phyloP scores from a whole-genome alignment of 1,140 invertebrate genomes.

The Cyrtorhinus lividipennis region DNA sequence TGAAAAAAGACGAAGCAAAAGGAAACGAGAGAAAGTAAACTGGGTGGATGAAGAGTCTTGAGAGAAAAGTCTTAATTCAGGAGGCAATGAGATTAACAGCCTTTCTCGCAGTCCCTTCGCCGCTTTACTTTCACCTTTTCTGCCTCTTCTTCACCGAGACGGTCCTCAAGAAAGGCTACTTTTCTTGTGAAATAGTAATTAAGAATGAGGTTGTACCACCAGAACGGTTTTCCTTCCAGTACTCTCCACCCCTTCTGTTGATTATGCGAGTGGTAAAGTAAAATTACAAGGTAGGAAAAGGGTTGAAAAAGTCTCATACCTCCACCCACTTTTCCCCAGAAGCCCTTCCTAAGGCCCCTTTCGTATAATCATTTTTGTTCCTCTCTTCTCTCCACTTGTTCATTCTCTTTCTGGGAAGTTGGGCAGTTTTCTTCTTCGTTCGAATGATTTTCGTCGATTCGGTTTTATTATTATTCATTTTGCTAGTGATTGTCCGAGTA shows the following conservation, averaged over 20 bases:
- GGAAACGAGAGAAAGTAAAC: constrained; percentile 1
- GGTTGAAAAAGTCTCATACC: too few species aligned
- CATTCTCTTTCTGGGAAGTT: background rate
- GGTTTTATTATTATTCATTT: too few species aligned
- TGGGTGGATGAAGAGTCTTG: background rate
- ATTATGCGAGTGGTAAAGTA: constrained; percentile 14
- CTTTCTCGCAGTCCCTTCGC: background rate
- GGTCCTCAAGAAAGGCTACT: too few species aligned
- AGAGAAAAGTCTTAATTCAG: constrained; percentile 7
- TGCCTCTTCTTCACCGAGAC: background rate
- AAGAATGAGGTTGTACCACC: constrained; percentile 15
- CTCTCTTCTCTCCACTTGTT: background rate
- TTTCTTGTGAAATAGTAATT: constrained; percentile 16
- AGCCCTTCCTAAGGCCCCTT: background rate
- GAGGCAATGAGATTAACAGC: constrained; percentile 15
- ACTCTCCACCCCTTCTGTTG: constrained; percentile 2
- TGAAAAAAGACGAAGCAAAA: background rate
- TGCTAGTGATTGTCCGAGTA: too few species aligned
- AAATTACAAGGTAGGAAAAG: constrained; percentile 13
- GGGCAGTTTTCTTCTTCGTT: background rate
- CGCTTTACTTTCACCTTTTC: background rate
- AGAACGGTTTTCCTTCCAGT: background rate
- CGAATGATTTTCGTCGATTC: too few species aligned
- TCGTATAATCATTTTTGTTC: constrained; percentile 14
- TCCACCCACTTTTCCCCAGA: background rate